Conservation (phyloP, 2,888 invertebrate species). For the Phania funesta region DNA sequence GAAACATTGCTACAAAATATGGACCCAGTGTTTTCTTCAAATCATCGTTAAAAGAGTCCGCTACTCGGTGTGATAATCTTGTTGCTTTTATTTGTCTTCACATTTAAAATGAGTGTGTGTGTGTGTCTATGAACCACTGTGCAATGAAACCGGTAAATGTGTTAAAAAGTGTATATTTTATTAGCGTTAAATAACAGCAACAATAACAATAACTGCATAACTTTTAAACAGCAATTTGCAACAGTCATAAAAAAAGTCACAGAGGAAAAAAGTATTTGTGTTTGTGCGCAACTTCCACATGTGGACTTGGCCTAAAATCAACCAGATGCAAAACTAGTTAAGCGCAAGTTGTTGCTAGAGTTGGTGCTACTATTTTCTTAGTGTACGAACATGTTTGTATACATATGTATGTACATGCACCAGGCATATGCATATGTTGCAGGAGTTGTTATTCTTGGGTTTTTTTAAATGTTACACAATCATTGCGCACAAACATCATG, state of each 20-base stretch:
- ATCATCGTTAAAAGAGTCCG: too few relatives aligned
- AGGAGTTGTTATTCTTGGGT: not conserved
- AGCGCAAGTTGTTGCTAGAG: slow-evolving; percentile 17
- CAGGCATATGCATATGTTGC: too few relatives aligned
- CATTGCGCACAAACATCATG: slow-evolving; percentile 53
- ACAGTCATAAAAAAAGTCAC: slow-evolving; percentile 7
- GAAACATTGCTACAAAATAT: too few relatives aligned
- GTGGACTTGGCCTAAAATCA: slow-evolving; percentile 66
- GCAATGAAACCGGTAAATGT: slow-evolving; percentile 52
- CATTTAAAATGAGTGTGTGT: too few relatives aligned
- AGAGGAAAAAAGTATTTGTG: not conserved
- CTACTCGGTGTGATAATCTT: too few relatives aligned
- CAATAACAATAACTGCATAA: slow-evolving; percentile 13
- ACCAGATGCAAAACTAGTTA: slow-evolving; percentile 52
- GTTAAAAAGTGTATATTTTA: slow-evolving; percentile 3
- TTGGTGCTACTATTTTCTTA: not conserved
- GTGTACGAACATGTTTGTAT: not conserved
- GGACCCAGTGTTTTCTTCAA: too few relatives aligned
- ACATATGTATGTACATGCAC: not conserved
- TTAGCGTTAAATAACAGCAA: slow-evolving; percentile 53
- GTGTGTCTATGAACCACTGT: too few relatives aligned
- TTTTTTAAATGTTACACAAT: slow-evolving; percentile 56
- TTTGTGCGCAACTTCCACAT: slow-evolving; percentile 60
- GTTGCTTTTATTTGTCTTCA: too few relatives aligned
- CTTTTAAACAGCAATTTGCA: slow-evolving; percentile 48